Base-by-base conservation (phyloP, 1,140 invertebrate genomes). In the Andrena cerasifolii region DNA sequence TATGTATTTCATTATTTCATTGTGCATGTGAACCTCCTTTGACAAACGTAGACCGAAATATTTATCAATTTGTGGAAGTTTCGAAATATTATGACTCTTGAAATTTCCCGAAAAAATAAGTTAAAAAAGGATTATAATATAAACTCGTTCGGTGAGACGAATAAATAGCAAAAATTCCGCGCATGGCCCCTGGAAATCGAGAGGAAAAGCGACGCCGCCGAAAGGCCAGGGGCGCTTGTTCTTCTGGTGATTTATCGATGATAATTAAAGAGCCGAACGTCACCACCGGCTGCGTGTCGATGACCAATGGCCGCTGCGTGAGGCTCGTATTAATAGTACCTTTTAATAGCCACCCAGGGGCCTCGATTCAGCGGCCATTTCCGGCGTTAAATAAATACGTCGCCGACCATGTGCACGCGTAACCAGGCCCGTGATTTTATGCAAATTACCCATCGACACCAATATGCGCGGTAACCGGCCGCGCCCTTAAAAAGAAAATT, bases 221-320 rank as follows among this genome's bases (percentile, higher is more conserved):
- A 63, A 49, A 74, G 10, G 16, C 31, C 43, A 33, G 45, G 47
- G 33, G 36, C 26, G 40, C 36, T 14, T 62, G 74, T 74, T 81
- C 77, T 40, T 54, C 61, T n/a, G 33, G 77, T 89, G 87, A 89
- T 89, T 87, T 88, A 89, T 88, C 75, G 79, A 59, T 31, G 82
- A 86, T 87, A 89, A 89, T 89, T 89, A 89, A 89, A 89, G 82
- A 85, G 74, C 76, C 80, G 80, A 79, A 83, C 73, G 87, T 89
- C 88, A 84, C 67, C 65, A 49, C 87, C 84, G 82, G 85, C 87
- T 89, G 86, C 68, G 81, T 82, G 56, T 76, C 61, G 79, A 89
- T 89, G 85, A 89, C 86, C 87, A 87, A 89, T 84, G 79, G 79
- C 79, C 68, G 36, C 28, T 84, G 79, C 87, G 88, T 89, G 88